Evolutionary conservation across 2,113 vertebrate species (phyloP), one percentile per base, ranked within the genome.

Genomic region (Diphyllodes magnificus): DNA sequence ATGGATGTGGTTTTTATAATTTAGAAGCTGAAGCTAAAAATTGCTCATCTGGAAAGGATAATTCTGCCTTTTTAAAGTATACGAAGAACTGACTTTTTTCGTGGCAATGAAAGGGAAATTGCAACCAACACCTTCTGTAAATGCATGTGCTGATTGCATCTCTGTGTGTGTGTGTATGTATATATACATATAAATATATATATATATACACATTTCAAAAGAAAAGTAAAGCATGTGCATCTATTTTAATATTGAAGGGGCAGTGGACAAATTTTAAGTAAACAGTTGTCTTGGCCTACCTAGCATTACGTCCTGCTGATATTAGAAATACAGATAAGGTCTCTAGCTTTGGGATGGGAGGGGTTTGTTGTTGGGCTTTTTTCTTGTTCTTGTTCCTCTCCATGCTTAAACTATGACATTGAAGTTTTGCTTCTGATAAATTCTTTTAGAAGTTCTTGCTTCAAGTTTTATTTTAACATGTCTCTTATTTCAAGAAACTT

Each of bases 151-250:
- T 51, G 54, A 20, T 56, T 37, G 13, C 4, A 13, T 3, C 2
- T 30, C 15, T 56, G 11, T 11, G 23, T 53, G 3, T 65, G 44
- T 28, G 15, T 9, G 2, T 8, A 0, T 17, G 4, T 11, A 11
- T 65, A 16, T 8, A 8, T 14, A 40, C 5, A 24, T 25, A 49
- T 50, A 15, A 40, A 40, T 35, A 35, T 35, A 24, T 14, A 49
- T 50, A 15, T 14, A 24, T 24, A 50, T 25, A 4, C 24, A 2
- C 9, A 27, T 13, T 40, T 40, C 11, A 40, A 40, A 40, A 40
- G 39, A 40, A 40, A 40, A 39, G 39, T 39, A 39, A 10, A 40
- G 39, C 39, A 40, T 40, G 39, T 40, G 39, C 39, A 40, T 40
- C 11, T 54, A 4, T 35, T 85, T 54, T 40, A 6, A 3, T 51